These are phyloP conservation scores for Poeciliopsis presidionis DNA, from an alignment of 2,797 vertebrate species.

Conservation along the genomic window DNA sequence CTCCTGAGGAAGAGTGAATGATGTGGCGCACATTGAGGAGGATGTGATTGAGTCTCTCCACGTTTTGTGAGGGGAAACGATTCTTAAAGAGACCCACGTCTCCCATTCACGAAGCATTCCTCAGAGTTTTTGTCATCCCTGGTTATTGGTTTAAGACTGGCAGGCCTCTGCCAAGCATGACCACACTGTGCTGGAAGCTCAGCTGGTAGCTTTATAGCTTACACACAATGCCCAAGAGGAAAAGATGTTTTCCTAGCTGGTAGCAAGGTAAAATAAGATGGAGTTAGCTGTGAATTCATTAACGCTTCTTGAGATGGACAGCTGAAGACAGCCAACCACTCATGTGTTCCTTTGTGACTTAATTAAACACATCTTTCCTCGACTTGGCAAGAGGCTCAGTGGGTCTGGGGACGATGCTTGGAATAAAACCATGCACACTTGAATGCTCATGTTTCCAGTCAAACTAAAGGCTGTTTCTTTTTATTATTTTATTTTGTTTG, in stretches of 20 bases:
- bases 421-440: conserved; percentile 30
- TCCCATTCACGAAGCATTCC: conserved; percentile 66
- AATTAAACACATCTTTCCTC: conserved; percentile 51
- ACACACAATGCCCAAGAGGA: conserved; percentile 34
- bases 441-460: conserved; percentile 48
- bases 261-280: conserved; percentile 45
- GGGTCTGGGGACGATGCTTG: conserved; percentile 23
- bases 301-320: conserved; percentile 27
- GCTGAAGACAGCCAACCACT: conserved; percentile 18
- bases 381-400: conserved; percentile 32
- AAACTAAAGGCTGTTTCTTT: conserved; percentile 41
- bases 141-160: conserved; percentile 65
- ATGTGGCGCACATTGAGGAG: conserved; percentile 65
- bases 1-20: conserved; percentile 54
- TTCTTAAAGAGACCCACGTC: conserved; percentile 58
- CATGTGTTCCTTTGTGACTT: conserved; percentile 40
- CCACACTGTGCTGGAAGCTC: conserved; percentile 36
- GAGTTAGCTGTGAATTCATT: conserved; percentile 39
- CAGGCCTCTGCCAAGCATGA: conserved; percentile 49
- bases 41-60: conserved; percentile 55
- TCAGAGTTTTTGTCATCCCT: conserved; percentile 59
- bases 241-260: conserved; percentile 45
- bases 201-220: conserved; percentile 46
- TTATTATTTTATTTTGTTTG: not conserved
- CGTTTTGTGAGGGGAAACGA: conserved; percentile 42